Base-by-base conservation (phyloP, 1,140 invertebrate species). In the Nixonia krombeini region DNA sequence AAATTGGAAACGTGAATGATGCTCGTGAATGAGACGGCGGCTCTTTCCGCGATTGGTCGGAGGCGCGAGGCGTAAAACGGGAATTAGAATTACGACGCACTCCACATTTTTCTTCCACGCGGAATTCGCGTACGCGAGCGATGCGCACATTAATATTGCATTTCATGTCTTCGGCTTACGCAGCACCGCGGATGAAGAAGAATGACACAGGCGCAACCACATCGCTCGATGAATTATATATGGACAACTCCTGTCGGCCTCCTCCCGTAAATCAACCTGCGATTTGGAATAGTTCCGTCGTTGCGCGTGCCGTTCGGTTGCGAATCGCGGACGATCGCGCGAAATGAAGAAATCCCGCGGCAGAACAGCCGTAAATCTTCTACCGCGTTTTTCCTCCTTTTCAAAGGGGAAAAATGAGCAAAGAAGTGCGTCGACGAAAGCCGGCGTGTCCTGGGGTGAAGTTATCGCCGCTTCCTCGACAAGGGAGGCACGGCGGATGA, bases 401-500 rank as follows among this genome's bases (percentile, higher is more conserved):
- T 12, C 33, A 37, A 16, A 37, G 33, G n/a, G n/a, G n/a, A n/a
- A n/a, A 15, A 37, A 15, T 1, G 33, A 37, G 15, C 4, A 37
- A 21, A 6, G 15, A 37, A 10, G 33, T 37, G 15, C 10, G 33
- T 15, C 21, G 21, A 21, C 21, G 21, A 50, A 35, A 50, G 46
- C 18, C 46, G 21, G 46, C 29, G 33, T 33, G 37, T 47, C 35
- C 46, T 35, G 23, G 45, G 41, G 45, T 29, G 59, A 65, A 73
- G 69, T 74, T 73, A 69, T 74, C 72, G 52, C 26, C 46, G 51
- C 53, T 23, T 56, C 45, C 28, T 15, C 37, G 47, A 40, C 37
- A 23, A 56, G 56, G 66, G 53, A 58, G 44, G 50, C 41, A 61
- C 41, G 35, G 46, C 55, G 76, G 74, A 67, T 75, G 79, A 82